Evolutionary conservation across 2,888 invertebrate species (phyloP).

Genomic region (Tetheella fluctuosa): DNA sequence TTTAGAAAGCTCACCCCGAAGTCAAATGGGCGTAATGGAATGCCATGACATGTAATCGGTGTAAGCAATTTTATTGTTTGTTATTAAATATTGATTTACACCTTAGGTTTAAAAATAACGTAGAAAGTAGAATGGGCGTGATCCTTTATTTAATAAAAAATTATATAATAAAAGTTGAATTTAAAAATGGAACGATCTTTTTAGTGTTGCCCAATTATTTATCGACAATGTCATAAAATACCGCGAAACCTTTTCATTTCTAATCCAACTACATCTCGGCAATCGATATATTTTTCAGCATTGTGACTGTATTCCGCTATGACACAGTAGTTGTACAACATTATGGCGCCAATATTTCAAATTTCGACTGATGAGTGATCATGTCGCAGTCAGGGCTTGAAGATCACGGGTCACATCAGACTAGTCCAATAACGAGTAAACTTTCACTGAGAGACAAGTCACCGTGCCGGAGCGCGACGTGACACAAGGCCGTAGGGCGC

Average conservation of each 20-base stretch:
- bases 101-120: background rate
- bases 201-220: too few species aligned
- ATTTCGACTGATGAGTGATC: background rate
- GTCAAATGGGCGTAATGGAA: background rate
- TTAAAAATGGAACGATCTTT: background rate
- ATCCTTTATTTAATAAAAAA: background rate
- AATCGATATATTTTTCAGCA: background rate
- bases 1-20: background rate
- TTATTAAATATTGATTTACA: slow-evolving; percentile 6
- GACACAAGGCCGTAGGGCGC: slow-evolving; percentile 47
- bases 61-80: slow-evolving; percentile 2
- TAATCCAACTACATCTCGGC: background rate
- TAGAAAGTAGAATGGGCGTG: background rate
- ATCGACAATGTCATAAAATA: background rate
- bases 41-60: background rate
- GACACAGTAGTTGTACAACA: background rate
- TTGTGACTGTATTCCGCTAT: background rate
- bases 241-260: background rate
- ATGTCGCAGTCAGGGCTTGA: background rate
- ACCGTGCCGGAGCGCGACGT: slow-evolving; percentile 3
- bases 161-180: background rate
- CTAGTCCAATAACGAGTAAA: slow-evolving; percentile 15
- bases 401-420: background rate
- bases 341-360: background rate
- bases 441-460: slow-evolving; percentile 37